Evolutionary conservation across 2,888 invertebrate species (phyloP).

Genomic region (Heliconius charithonia): DNA sequence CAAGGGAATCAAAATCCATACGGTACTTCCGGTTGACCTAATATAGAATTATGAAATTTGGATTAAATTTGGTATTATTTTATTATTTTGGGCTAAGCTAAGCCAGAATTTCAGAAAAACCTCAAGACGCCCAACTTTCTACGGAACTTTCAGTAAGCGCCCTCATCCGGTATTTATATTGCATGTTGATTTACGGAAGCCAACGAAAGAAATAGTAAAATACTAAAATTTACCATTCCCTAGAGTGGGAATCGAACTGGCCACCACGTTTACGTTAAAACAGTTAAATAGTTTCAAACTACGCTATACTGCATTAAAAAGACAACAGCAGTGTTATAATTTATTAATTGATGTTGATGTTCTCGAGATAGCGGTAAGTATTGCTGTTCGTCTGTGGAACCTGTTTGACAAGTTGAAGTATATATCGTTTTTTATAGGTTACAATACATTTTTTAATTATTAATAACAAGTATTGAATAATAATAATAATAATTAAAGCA

Average conservation of each 20-base stretch:
- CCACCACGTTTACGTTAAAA: not conserved
- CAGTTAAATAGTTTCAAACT: not conserved
- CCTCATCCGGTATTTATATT: not conserved
- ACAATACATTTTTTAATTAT: not conserved
- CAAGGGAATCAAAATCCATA: too few species aligned
- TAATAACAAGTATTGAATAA: not conserved
- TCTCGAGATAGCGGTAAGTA: constrained; percentile 31
- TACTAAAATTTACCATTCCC: not conserved
- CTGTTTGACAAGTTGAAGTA: constrained; percentile 44
- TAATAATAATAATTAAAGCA: not conserved
- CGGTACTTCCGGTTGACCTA: too few species aligned
- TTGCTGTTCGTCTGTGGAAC: constrained; percentile 39
- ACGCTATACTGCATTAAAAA: not conserved
- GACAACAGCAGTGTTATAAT: constrained; percentile 18
- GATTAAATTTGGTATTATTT: too few species aligned
- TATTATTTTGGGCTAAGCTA: too few species aligned
- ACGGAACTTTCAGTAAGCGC: too few species aligned
- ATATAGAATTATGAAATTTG: too few species aligned
- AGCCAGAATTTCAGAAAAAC: too few species aligned
- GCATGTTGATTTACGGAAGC: not conserved
- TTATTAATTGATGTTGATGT: constrained; percentile 16
- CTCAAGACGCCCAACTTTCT: too few species aligned
- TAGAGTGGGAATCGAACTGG: not conserved
- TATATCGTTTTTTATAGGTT: constrained; percentile 33
- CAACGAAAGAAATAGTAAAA: too few species aligned